Conservation (phyloP, 2,113 vertebrate species). For the Gavialis gangeticus region DNA sequence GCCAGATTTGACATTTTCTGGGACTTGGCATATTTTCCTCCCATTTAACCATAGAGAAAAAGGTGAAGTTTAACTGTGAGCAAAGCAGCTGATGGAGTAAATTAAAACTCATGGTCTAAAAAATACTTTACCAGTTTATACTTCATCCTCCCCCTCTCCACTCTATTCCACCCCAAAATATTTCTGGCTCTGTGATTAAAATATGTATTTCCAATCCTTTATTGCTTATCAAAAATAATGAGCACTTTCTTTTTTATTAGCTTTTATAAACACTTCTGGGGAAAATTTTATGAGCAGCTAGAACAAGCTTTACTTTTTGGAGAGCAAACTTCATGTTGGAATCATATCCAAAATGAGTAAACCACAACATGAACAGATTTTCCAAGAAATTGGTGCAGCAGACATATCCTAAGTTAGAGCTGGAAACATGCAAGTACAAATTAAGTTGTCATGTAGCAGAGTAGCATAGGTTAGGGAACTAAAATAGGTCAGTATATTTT, state of each 20-base stretch:
- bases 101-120: conserved; percentile 66
- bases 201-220: conserved; percentile 79
- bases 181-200: conserved; percentile 68
- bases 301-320: conserved; percentile 77
- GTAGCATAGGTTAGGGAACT: not conserved
- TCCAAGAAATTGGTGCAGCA: conserved; percentile 55
- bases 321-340: conserved; percentile 72
- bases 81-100: conserved; percentile 67
- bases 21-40: conserved; percentile 64
- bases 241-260: conserved; percentile 81
- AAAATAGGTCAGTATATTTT: not conserved
- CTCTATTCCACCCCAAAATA: conserved; percentile 67
- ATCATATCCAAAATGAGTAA: conserved; percentile 78
- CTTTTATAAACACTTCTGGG: conserved; percentile 83
- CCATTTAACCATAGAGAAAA: conserved; percentile 69
- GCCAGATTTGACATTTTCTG: conserved; percentile 75
- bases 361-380: conserved; percentile 66
- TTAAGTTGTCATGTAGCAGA: conserved; percentile 40
- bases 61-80: conserved; percentile 68
- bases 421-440: conserved; percentile 51
- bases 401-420: not conserved
- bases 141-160: conserved; percentile 21
- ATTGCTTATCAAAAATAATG: conserved; percentile 84
- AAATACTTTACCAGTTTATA: conserved; percentile 62
- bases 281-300: conserved; percentile 83